Percentiles rank a stretch among this genome's conserved stretches.
Conservation (phyloP, 2,888 invertebrate genomes). For the Apeira syringaria region DNA sequence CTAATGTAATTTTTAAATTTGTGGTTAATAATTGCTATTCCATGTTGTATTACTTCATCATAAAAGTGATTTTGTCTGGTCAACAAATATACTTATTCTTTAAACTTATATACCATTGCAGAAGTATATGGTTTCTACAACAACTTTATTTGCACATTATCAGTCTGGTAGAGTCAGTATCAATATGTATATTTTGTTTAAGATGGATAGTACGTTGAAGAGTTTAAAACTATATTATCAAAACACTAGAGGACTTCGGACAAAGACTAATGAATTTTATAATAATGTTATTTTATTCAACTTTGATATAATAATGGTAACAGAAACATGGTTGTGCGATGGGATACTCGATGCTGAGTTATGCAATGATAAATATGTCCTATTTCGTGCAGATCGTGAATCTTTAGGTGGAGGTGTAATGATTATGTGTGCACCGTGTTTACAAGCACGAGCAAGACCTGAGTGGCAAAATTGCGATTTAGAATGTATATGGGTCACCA, state of each 20-base stretch:
- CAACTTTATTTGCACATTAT: too few relatives aligned
- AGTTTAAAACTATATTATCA: constrained; percentile 19
- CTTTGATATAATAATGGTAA: constrained; percentile 7
- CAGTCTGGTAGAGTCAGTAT: too few relatives aligned
- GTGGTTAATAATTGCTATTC: too few relatives aligned
- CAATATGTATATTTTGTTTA: too few relatives aligned
- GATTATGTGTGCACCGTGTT: constrained; percentile 4
- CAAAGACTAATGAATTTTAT: constrained; percentile 18
- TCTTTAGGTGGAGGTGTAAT: constrained; percentile 10
- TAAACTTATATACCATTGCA: too few relatives aligned
- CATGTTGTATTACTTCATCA: too few relatives aligned
- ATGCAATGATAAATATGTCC: not conserved
- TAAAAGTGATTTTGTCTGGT: too few relatives aligned
- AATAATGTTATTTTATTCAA: constrained; percentile 10
- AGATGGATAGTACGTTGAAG: constrained; percentile 5
- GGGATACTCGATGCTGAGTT: constrained; percentile 12
- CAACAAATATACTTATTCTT: too few relatives aligned
- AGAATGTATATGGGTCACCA: constrained; percentile 12
- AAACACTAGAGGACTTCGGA: constrained; percentile 19
- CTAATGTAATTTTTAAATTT: too few relatives aligned
- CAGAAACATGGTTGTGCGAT: constrained; percentile 13
- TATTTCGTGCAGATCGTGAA: constrained; percentile 8
- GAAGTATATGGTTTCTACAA: too few relatives aligned
- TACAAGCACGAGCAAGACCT: too few relatives aligned
- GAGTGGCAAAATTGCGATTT: not conserved